Conservation (phyloP, 2,797 vertebrate species). For the Leptatherina wallacei region DNA sequence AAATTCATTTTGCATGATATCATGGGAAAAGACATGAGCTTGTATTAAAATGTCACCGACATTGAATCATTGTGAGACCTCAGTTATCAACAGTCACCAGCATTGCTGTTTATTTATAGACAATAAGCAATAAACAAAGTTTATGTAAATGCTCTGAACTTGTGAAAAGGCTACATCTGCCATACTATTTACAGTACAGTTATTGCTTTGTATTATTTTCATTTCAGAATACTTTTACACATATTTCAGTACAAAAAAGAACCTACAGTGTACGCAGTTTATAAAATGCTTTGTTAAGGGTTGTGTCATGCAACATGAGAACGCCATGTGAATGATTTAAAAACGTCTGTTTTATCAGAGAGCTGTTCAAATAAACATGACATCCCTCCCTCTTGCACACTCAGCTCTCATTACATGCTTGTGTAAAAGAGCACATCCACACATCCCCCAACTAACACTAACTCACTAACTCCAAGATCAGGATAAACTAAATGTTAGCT, state of each 20-base stretch:
- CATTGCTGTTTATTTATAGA: constrained; percentile 41
- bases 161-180: background rate
- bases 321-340: constrained; percentile 44
- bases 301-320: constrained; percentile 4
- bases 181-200: constrained; percentile 7
- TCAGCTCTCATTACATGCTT: constrained; percentile 71
- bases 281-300: background rate
- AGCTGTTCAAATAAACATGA: constrained; percentile 85
- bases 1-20: background rate
- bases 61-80: background rate
- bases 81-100: background rate
- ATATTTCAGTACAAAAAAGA: background rate
- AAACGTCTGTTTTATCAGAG: constrained; percentile 58
- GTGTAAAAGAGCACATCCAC: constrained; percentile 54
- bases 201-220: background rate
- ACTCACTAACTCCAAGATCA: constrained; percentile 23
- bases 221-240: background rate
- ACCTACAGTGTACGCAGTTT: background rate
- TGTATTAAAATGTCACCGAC: constrained; percentile 9
- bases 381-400: constrained; percentile 62
- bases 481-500: constrained; percentile 25
- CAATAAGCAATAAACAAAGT: constrained; percentile 42
- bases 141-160: constrained; percentile 59
- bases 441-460: constrained; percentile 21
- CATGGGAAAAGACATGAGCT: background rate